Conservation (phyloP, 2,113 vertebrate species). For the Scomber scombrus region DNA sequence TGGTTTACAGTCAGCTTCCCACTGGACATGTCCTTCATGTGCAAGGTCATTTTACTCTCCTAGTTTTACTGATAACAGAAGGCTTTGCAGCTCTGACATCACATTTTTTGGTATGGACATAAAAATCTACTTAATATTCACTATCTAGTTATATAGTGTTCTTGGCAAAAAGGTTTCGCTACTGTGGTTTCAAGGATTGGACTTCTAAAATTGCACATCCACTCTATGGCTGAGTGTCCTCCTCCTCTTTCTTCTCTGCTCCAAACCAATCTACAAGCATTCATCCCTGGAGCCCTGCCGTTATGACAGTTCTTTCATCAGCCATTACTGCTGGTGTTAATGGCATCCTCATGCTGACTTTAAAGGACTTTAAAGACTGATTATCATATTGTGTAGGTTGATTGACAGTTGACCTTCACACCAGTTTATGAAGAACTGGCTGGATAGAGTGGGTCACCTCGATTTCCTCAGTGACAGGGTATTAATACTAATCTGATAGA, state of each 20-base stretch:
- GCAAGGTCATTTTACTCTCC: constrained; percentile 24
- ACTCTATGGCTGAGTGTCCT: constrained; percentile 21
- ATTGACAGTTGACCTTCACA: constrained; percentile 87
- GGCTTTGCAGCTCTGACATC: neutral
- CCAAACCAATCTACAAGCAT: constrained; percentile 46
- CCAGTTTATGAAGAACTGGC: constrained; percentile 73
- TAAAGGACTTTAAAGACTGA: constrained; percentile 77
- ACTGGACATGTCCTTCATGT: constrained; percentile 24
- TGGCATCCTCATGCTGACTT: constrained; percentile 72
- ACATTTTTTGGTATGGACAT: constrained; percentile 6
- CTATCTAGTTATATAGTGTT: neutral
- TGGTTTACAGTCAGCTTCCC: constrained; percentile 28
- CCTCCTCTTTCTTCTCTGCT: constrained; percentile 28
- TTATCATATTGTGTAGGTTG: constrained; percentile 81
- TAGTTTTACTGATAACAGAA: constrained; percentile 13
- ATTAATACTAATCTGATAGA: constrained; percentile 86
- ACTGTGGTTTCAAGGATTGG: constrained; percentile 36
- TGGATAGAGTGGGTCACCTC: constrained; percentile 70
- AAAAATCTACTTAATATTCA: constrained; percentile 3
- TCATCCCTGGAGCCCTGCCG: constrained; percentile 49
- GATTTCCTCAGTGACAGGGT: constrained; percentile 69
- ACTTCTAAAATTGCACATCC: constrained; percentile 32
- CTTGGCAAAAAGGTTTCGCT: constrained; percentile 10
- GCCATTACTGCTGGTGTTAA: constrained; percentile 72
- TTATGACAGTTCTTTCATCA: constrained; percentile 75